Base-by-base conservation (phyloP, 2,888 invertebrate genomes). In the Chalcis sispes region DNA sequence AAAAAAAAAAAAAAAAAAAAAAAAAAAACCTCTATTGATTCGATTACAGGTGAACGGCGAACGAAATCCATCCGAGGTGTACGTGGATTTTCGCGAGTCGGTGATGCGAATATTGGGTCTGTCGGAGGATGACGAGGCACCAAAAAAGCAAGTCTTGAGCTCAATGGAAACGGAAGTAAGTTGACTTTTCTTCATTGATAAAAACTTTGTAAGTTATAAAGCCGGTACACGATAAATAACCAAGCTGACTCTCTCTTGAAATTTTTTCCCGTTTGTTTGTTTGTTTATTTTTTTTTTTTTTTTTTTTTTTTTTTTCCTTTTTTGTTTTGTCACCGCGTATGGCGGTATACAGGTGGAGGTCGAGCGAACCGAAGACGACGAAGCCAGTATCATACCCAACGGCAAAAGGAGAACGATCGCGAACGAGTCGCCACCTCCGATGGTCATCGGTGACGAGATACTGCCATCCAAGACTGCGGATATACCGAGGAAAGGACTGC, bases 51-150 rank as follows among this genome's bases (percentile, higher is more conserved):
- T 96, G 18, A 96, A 96, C 84, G 96, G 96, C 7, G 96, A 96
- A 89, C 90, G 96, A 69, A 94, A 95, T 82, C 96, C 96, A 0
- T 92, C 93, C 42, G 96, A 96, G 83, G 96, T 96, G 10, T 96
- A 96, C 89, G 93, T 93, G 85, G 96, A 96, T 89, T 96, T 96
- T 89, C 92, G 95, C 66, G 91, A 93, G 10, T 94, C 95, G 1
- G 93, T 96, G 8, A 92, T 95, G 81, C 92, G 93, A 85, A 94
- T 95, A 83, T 89, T 96, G 23, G 94, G 94, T 27, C 90, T 88
- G 18, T 66, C 84, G 2, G 82, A 79, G 18, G 82, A 81, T 2
- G 80, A 61, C 27, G 72, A 75, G 8, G 73, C 78, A 5, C 79
- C 79, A 18, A 75, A 79, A 59, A 65, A 78, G 42, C 77, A 77